These are phyloP conservation scores for Labeo calbasu DNA, from an alignment of 2,797 vertebrate species.

Conservation along the genomic window DNA sequence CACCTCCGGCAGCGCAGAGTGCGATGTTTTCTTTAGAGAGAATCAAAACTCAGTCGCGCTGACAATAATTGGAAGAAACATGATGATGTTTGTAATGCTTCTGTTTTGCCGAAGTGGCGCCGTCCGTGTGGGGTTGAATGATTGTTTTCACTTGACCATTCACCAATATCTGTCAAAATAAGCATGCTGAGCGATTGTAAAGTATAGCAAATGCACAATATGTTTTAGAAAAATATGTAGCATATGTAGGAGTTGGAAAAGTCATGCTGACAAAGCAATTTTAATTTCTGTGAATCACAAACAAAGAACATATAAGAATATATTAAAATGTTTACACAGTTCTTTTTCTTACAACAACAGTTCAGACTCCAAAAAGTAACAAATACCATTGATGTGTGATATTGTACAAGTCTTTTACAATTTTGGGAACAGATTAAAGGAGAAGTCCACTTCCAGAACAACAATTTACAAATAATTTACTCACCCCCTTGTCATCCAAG, in stretches of 20 bases:
- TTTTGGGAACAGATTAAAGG: no score
- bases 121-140: not conserved
- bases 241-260: not conserved
- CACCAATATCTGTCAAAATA: not conserved
- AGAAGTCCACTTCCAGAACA: no score
- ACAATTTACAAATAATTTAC: no score
- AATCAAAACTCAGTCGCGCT: not conserved
- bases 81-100: not conserved
- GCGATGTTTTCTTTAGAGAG: not conserved
- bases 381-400: no score
- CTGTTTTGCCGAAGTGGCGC: not conserved
- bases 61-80: not conserved
- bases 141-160: not conserved
- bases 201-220: not conserved
- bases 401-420: no score
- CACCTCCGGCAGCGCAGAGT: not conserved
- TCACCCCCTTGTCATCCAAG: no score
- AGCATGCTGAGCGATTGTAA: not conserved
- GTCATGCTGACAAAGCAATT: not conserved
- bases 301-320: not conserved
- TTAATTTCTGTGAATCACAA: not conserved
- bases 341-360: not conserved
- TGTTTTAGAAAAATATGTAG: not conserved
- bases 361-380: not conserved
- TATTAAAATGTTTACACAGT: not conserved